Conservation (phyloP, 2,888 invertebrate genomes). For the Taenaris catops region DNA sequence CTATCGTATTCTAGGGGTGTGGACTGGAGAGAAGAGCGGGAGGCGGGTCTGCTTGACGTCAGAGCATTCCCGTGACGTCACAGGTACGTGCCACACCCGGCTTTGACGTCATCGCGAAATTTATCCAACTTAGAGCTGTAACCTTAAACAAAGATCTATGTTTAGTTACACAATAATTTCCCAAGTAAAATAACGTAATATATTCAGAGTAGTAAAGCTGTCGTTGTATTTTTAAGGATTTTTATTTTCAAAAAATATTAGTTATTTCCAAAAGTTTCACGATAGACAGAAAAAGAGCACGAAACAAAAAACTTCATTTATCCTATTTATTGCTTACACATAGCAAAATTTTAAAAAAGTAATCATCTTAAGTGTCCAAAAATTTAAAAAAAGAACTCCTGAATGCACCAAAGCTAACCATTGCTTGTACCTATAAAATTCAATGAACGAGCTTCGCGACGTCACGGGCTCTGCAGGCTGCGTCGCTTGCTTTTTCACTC, state of each 20-base stretch:
- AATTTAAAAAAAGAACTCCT: conserved; percentile 10
- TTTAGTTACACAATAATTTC: too few relatives aligned
- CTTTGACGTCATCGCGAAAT: conserved; percentile 60
- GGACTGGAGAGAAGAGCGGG: conserved; percentile 31
- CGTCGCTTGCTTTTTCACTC: conserved; percentile 39
- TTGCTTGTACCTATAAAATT: conserved; percentile 55
- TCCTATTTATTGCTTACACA: too few relatives aligned
- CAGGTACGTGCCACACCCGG: conserved; percentile 68
- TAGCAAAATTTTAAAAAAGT: too few relatives aligned
- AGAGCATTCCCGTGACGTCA: conserved; percentile 74
- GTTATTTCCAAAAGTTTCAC: too few relatives aligned
- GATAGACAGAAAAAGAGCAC: too few relatives aligned
- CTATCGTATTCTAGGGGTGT: conserved; percentile 45
- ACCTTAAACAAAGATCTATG: neutral
- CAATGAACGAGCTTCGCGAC: conserved; percentile 67
- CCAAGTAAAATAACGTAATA: too few relatives aligned
- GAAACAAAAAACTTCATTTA: too few relatives aligned
- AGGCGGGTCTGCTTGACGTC: conserved; percentile 63
- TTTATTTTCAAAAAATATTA: too few relatives aligned
- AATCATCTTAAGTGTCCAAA: too few relatives aligned
- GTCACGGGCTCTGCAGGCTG: conserved; percentile 63
- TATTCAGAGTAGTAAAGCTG: too few relatives aligned
- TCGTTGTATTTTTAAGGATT: too few relatives aligned
- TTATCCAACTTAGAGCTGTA: conserved; percentile 26
- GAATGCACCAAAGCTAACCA: conserved; percentile 45